Base-by-base conservation (phyloP, 2,113 vertebrate species). In the Oxyruncus cristatus region DNA sequence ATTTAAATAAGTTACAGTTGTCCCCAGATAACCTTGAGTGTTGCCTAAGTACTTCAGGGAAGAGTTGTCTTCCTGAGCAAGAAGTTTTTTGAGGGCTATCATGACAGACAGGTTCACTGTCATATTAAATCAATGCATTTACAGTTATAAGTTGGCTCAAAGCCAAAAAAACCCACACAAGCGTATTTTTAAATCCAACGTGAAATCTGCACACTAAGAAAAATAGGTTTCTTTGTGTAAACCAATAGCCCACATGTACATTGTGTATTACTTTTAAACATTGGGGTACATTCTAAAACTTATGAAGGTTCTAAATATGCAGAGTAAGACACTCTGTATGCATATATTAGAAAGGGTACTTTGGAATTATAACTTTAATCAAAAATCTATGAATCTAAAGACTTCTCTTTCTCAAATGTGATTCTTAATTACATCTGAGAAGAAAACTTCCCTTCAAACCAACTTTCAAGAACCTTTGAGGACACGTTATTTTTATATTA, bases 41-140 rank as follows among this genome's bases (percentile, higher is more conserved):
- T 39, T 74, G 30, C 52, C 74, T 11, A 50, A 88, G 21, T 22
- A 56, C 82, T 63, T 39, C 19, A 46, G 75, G 85, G 82, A 92
- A 63, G 53, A 72, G n/a, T 3, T 92, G 67, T 80, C 78, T 93
- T 96, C 58, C 37, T 35, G 52, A 79, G 35, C 8, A 66, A 39
- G 27, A 77, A 50, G 58, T 74, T 55, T 79, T 95, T 58, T 92
- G 85, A 96, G 17, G 39, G 39, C 71, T 59, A 86, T 56, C 59
- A 78, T 0, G 0, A 84, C 9, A 93, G 85, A 80, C 67, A 94
- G 88, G 92, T 90, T 81, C 85, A 42, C 85, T 96, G 82, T 90
- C 92, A 83, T 41, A 93, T 44, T 85, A 86, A 70, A 95, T 96
- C 83, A 97, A 63, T 18, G 58, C 35, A 78, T 32, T 61, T 75